Evolutionary conservation across 2,113 vertebrate species (phyloP).

Genomic region (Cacatua alba): DNA sequence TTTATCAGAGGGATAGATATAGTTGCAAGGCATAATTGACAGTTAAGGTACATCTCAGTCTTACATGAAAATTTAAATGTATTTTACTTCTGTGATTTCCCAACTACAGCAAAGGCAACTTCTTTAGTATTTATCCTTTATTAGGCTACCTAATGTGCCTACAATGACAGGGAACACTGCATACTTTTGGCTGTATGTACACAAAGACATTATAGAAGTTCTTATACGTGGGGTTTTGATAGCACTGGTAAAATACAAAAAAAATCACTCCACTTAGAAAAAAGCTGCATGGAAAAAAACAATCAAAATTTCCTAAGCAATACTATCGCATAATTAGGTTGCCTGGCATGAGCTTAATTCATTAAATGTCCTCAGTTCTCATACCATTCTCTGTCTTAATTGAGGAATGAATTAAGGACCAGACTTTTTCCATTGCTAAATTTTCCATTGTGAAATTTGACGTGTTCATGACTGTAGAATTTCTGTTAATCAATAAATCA

Average conservation of each 20-base stretch:
- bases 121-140: background rate
- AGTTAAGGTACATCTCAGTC: background rate
- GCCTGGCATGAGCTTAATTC: constrained; percentile 18
- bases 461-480: constrained; percentile 36
- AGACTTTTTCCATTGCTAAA: constrained; percentile 68
- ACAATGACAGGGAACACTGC: background rate
- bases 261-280: background rate
- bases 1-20: background rate
- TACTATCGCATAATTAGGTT: constrained; percentile 20
- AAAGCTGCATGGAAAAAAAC: constrained; percentile 15
- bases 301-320: constrained; percentile 26
- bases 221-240: background rate
- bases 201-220: background rate
- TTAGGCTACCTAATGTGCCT: background rate
- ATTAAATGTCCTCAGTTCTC: constrained; percentile 34
- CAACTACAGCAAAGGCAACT: background rate
- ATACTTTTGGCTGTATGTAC: background rate
- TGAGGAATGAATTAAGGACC: constrained; percentile 46
- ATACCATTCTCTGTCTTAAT: constrained; percentile 31
- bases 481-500: constrained; percentile 64
- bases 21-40: background rate
- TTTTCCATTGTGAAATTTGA: constrained; percentile 70
- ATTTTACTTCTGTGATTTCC: background rate
- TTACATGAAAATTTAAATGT: background rate
- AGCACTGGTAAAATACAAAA: background rate